phyloP scores from a whole-genome alignment of 2,797 vertebrate species.

The Acropternis orthonyx region DNA sequence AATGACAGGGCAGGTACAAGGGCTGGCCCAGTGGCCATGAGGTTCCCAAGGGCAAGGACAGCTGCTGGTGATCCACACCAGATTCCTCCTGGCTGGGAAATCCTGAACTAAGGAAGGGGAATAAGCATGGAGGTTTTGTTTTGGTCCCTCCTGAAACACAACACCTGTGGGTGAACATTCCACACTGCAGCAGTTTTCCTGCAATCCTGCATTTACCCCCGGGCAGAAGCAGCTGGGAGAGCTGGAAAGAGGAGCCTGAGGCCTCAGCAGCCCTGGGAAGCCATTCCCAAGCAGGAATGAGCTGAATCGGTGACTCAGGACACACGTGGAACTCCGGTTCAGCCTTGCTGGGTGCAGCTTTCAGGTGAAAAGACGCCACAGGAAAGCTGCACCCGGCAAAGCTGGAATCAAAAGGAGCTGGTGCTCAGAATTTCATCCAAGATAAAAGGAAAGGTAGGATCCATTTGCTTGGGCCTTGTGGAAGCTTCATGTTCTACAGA shows the following conservation, averaged over 20 bases:
- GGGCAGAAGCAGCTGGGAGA: background rate
- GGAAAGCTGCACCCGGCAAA: background rate
- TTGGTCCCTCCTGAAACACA: background rate
- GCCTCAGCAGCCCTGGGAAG: background rate
- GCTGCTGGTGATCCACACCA: background rate
- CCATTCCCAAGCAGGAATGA: background rate
- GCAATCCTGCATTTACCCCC: background rate
- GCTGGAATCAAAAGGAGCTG: background rate
- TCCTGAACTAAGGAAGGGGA: background rate
- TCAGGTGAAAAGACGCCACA: background rate
- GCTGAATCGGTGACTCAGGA: background rate
- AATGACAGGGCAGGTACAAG: background rate
- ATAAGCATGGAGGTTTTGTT: background rate
- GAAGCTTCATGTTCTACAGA: background rate
- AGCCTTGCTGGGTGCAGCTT: background rate
- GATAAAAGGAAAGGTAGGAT: fast-evolving
- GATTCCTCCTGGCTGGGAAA: background rate
- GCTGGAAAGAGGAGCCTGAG: background rate
- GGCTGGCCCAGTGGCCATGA: background rate
- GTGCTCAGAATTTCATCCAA: background rate
- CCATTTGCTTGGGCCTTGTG: background rate
- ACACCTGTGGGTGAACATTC: background rate
- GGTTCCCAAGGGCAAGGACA: background rate
- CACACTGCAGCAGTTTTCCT: background rate
- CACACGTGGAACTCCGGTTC: fast-evolving